Evolutionary conservation across 2,113 vertebrate genomes (phyloP), one percentile per base, ranked within the genome.

Genomic region (Cephalopterus ornatus): DNA sequence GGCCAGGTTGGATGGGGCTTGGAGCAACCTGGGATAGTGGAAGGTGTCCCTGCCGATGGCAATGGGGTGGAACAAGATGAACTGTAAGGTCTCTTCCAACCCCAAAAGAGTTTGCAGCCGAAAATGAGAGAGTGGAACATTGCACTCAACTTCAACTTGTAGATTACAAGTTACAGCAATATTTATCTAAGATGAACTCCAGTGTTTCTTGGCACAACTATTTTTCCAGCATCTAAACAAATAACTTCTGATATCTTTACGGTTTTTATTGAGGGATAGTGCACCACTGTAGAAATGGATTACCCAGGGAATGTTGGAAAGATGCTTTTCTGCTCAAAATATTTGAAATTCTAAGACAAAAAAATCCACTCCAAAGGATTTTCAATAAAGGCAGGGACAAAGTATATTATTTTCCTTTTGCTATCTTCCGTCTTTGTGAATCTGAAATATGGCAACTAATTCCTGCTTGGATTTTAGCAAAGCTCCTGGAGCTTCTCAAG

Each of bases 1-100:
- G 32, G 21, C 14, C 42, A 27, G 32, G 42, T 0, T 32, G 75
- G 75, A 65, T 0, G 0, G 17, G 21, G 21, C 5, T 62, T 55
- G 47, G 74, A 47, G 28, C 12, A 55, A 0, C 15, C n/a, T 55
- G 24, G 20, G 24, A 5, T 0, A 2, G 56, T 21, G 41, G 56
- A 1, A 55, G 2, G 2, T 16, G 39, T 70, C 14, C 27, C 27
- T 61, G 37, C 3, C 24, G 7, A 1, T 8, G 61, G 41, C 15
- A 49, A 20, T 28, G 41, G 14, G 0, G 2, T 37, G 23, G 28
- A 3, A 47, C 30, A 24, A 5, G 35, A 35, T 41, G 58, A 4
- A 7, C 20, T 41, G 37, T 56, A 37, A 63, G 30, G 17, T 22
- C 7, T 27, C 26, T 49, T 63, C 5, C 28, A 35, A 32, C 30